Evolutionary conservation across 2,888 invertebrate species (phyloP).

Genomic region (Trileptium ribeirensis): DNA sequence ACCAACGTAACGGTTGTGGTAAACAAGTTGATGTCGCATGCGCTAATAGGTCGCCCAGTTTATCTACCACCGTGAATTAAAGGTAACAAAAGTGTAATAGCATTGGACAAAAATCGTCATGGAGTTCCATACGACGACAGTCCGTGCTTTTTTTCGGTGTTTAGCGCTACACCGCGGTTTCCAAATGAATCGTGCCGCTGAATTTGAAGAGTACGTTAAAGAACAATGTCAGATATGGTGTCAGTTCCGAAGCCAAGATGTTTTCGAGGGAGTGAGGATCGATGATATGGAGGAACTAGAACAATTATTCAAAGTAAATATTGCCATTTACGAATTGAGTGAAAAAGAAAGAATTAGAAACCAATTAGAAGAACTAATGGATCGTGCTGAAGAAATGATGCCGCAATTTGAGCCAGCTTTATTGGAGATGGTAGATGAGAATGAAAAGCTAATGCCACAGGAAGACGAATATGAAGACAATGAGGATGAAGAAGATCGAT

Average conservation of each 20-base stretch:
- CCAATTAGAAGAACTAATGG: not conserved
- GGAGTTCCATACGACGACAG: not conserved
- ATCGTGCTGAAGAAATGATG: not conserved
- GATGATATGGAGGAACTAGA: not conserved
- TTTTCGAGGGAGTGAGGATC: not conserved
- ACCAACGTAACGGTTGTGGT: not conserved
- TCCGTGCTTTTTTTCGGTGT: conserved; percentile 5
- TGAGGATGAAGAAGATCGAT: not conserved
- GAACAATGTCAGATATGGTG: not conserved
- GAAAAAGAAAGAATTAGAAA: not conserved
- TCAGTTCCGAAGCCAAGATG: not conserved
- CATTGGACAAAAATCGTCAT: not conserved
- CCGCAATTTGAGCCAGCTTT: not conserved
- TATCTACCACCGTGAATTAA: not conserved
- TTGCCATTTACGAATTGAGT: not conserved
- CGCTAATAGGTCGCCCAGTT: not conserved
- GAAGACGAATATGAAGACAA: not conserved
- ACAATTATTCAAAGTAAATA: not conserved
- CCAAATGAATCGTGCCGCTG: not conserved
- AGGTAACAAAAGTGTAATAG: not conserved
- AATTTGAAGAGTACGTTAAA: not conserved
- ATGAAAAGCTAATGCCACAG: not conserved
- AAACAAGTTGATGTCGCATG: not conserved
- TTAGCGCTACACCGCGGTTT: not conserved
- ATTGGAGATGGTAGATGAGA: not conserved